phyloP scores from a whole-genome alignment of 2,797 vertebrate species.

The Sebastes steindachneri region DNA sequence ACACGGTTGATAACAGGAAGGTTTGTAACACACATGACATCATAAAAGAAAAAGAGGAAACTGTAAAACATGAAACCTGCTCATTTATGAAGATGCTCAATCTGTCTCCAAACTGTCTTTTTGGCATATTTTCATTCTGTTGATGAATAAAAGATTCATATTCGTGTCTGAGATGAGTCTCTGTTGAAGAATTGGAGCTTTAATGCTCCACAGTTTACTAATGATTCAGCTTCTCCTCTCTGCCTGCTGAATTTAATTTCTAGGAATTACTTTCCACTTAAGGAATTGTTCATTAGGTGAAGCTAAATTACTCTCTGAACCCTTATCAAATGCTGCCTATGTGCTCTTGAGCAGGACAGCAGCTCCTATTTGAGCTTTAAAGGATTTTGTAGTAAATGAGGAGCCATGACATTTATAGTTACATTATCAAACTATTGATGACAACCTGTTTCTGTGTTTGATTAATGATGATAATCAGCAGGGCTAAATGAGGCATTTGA shows the following conservation, averaged over 20 bases:
- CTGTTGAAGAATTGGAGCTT: not conserved
- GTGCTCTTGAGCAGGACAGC: too few relatives aligned
- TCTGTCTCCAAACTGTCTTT: not conserved
- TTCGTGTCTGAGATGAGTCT: not conserved
- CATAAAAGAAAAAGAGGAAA: not conserved
- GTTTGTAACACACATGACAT: not conserved
- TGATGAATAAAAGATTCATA: rapidly evolving
- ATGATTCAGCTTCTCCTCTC: not conserved
- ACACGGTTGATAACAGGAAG: not conserved
- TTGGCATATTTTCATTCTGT: not conserved
- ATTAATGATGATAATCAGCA: too few relatives aligned
- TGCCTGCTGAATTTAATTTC: not conserved
- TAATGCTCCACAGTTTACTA: not conserved
- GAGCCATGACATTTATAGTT: too few relatives aligned
- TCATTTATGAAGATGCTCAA: not conserved
- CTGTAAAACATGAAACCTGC: not conserved
- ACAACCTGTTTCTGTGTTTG: too few relatives aligned
- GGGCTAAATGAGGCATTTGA: not conserved
- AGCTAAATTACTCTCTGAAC: not conserved
- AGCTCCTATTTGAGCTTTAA: too few relatives aligned
- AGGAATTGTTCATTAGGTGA: not conserved
- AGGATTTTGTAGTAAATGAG: too few relatives aligned
- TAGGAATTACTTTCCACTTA: not conserved
- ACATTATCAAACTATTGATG: rapidly evolving
- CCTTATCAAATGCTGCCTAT: not conserved